Evolutionary conservation across 2,888 invertebrate genomes (phyloP).

Genomic region (Tuta absoluta): DNA sequence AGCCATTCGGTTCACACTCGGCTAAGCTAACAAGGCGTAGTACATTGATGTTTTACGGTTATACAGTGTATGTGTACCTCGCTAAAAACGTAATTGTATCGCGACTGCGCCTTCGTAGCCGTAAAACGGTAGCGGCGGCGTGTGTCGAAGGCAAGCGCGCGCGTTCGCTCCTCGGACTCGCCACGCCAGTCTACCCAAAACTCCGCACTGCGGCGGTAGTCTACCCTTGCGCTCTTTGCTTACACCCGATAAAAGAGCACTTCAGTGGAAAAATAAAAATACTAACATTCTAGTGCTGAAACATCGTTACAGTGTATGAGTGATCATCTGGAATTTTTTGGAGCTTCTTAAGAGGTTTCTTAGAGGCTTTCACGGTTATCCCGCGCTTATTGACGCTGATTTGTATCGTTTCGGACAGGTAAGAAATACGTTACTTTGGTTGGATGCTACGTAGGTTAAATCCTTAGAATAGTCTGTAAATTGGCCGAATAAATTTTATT

Average conservation of each 20-base stretch:
- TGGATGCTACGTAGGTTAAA: slow-evolving; percentile 16
- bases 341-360: slow-evolving; percentile 54
- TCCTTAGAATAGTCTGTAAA: neutral
- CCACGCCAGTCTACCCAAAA: slow-evolving; percentile 62
- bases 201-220: slow-evolving; percentile 73
- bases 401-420: slow-evolving; percentile 61
- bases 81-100: slow-evolving; percentile 17
- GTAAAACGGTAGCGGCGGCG: slow-evolving; percentile 23
- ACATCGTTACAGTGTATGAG: slow-evolving; percentile 54
- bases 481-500: neutral
- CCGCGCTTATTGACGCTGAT: slow-evolving; percentile 59
- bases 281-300: slow-evolving; percentile 44
- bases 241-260: slow-evolving; percentile 10
- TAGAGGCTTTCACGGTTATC: slow-evolving; percentile 47
- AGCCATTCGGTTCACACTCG: slow-evolving; percentile 13
- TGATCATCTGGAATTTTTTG: slow-evolving; percentile 46
- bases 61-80: neutral
- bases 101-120: slow-evolving; percentile 23
- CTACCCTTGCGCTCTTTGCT: slow-evolving; percentile 31
- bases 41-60: slow-evolving; percentile 6
- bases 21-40: slow-evolving; percentile 28
- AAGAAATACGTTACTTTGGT: slow-evolving; percentile 44
- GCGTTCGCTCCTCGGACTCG: slow-evolving; percentile 33
- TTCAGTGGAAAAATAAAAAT: slow-evolving; percentile 34
- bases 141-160: slow-evolving; percentile 41